phyloP scores from a whole-genome alignment of 2,113 vertebrate genomes.

The Mustelus asterias region DNA sequence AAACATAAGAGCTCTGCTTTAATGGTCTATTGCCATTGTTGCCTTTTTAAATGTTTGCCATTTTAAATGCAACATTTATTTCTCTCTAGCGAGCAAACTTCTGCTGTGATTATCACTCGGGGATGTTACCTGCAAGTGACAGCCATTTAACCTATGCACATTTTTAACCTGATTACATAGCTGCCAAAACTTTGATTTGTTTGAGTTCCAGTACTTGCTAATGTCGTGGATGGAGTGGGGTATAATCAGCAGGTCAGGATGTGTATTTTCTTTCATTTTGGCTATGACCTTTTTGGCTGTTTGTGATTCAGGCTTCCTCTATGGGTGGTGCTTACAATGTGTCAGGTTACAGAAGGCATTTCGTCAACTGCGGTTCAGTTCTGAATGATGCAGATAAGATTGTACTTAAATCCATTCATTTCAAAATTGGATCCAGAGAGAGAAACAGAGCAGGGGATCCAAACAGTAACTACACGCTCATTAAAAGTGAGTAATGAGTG shows the following conservation, averaged over 20 bases:
- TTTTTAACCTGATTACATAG: constrained; percentile 2
- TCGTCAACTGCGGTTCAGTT: neutral
- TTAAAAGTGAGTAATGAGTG: neutral
- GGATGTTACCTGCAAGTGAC: constrained; percentile 4
- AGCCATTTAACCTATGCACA: neutral
- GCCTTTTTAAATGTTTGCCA: too few relatives aligned
- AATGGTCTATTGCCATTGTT: neutral
- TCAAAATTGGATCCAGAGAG: neutral
- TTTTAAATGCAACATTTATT: neutral
- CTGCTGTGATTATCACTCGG: neutral
- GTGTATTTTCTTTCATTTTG: constrained; percentile 5
- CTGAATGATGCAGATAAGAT: neutral
- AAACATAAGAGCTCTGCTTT: neutral
- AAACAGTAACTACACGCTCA: neutral
- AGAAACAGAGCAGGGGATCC: neutral
- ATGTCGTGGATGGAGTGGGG: neutral
- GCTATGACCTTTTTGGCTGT: neutral
- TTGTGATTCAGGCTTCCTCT: neutral
- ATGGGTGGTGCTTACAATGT: neutral
- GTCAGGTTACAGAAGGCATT: constrained; percentile 1
- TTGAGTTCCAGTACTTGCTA: neutral
- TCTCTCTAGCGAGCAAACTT: neutral
- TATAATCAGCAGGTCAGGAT: neutral
- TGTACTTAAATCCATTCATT: neutral
- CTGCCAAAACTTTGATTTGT: constrained; percentile 18